Conservation (phyloP, 2,797 vertebrate species). For the Sciurus vulgaris region DNA sequence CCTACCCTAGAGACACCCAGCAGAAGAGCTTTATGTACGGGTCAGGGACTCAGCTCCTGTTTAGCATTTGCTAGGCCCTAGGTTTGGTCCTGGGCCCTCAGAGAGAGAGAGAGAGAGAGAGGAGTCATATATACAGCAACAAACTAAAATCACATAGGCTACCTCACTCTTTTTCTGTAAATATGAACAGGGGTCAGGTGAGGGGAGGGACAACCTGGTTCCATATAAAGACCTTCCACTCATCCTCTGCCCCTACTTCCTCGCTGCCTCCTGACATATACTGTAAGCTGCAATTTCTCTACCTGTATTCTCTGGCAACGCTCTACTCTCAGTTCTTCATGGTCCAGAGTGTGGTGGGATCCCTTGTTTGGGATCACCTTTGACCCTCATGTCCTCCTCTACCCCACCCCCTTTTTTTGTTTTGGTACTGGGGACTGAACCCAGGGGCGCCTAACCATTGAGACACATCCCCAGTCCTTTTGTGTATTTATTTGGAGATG, state of each 20-base stretch:
- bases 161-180: neutral
- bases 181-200: rapidly evolving
- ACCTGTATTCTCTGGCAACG: neutral
- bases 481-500: no score
- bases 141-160: neutral
- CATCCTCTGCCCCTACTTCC: neutral
- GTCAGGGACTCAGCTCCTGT: neutral
- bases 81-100: no score
- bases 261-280: neutral
- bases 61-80: no score
- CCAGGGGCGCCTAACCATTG: no score
- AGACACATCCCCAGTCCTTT: no score
- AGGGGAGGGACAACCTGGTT: rapidly evolving
- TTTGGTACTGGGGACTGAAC: no score
- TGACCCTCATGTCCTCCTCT: neutral
- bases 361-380: neutral
- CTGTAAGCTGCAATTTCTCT: neutral
- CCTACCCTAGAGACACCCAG: neutral
- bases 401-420: no score
- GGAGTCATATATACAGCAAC: neutral
- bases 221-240: neutral
- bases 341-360: neutral
- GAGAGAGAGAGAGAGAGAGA: no score
- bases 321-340: neutral
- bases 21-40: neutral